These are phyloP conservation scores for Melanostoma scalare DNA, from an alignment of 2,888 invertebrate species.

Conservation along the genomic window DNA sequence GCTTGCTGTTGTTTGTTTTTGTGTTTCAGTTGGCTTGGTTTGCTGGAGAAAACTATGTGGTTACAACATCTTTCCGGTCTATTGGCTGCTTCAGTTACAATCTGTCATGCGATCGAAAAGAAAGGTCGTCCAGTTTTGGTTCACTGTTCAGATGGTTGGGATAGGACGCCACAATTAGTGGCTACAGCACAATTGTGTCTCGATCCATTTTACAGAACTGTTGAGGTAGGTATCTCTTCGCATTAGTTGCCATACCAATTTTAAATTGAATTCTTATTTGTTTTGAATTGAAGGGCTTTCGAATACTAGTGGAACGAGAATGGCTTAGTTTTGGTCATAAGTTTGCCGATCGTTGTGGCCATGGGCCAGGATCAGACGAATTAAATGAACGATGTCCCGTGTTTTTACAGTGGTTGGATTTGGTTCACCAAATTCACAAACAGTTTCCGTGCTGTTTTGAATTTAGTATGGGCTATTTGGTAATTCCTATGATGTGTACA, in stretches of 20 bases:
- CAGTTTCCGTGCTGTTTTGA: conserved; percentile 97
- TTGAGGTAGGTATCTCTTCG: conserved; percentile 85
- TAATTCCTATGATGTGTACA: conserved; percentile 80
- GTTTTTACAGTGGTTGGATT: conserved; percentile 98
- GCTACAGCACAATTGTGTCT: conserved; percentile 95
- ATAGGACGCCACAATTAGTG: conserved; percentile 98
- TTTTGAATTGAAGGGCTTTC: conserved; percentile 89
- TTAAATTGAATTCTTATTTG: not conserved
- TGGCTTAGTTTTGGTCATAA: conserved; percentile 99
- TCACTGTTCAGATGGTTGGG: conserved; percentile 99
- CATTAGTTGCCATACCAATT: not conserved
- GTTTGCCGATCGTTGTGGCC: conserved; percentile 97
- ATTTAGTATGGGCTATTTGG: conserved; percentile 96
- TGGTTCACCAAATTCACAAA: conserved; percentile 93
- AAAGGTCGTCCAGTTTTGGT: conserved; percentile 95
- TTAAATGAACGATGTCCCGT: conserved; percentile 98
- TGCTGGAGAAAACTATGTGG: conserved; percentile 95
- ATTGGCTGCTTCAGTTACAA: conserved; percentile 90
- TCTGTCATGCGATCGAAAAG: conserved; percentile 90
- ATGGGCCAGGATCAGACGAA: conserved; percentile 91
- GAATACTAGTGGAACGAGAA: conserved; percentile 95
- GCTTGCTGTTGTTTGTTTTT: conserved; percentile 34
- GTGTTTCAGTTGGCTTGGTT: conserved; percentile 91
- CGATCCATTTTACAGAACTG: conserved; percentile 96
- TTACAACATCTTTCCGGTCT: conserved; percentile 93